Base-by-base conservation (phyloP, 1,140 invertebrate species). In the Camponotus pennsylvanicus region DNA sequence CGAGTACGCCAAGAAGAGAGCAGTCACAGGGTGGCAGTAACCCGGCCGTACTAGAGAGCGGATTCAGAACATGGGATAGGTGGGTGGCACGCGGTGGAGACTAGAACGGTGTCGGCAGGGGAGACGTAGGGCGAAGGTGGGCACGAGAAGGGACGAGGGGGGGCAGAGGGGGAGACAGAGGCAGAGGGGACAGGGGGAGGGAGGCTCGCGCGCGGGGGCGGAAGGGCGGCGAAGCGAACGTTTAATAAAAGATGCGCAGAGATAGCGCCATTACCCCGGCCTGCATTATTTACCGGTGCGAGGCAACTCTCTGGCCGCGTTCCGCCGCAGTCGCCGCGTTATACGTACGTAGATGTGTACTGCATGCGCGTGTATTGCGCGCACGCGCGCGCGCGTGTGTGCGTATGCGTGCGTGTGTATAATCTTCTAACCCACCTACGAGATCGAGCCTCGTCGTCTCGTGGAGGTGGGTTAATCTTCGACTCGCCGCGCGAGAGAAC, bases 221-320 rank as follows among this genome's bases (percentile, higher is more conserved):
- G 76, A 70, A 78, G 76, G 88, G 66, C 77, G 85, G 86, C 82
- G 87, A 89, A 92, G 93, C 91, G 92, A 94, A 92, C 93, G 94
- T 95, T 95, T 95, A 95, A 95, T 95, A 95, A 95, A 95, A 95
- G 95, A 95, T 95, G 94, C 93, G 95, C 95, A 94, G 94, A 95
- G 95, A 95, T 95, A 95, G 94, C 95, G 94, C 95, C 95, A 95
- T 95, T 95, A 95, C 94, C 94, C 94, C 93, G 93, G 92, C 91
- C 90, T 95, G 94, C 94, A 95, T 95, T 95, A 95, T 95, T 95
- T 94, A 95, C 94, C 92, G 92, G 86, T 91, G 91, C 92, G 92
- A 93, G 94, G 93, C 92, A 93, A 94, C 93, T 95, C 93, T 94
- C 93, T 93, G 93, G 93, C 92, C 92, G 93, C 92, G 91, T 94